Percentiles rank a stretch among this genome's conserved stretches.
Evolutionary conservation across 2,113 vertebrate genomes (phyloP).

Genomic region (Myocastor coypus): DNA sequence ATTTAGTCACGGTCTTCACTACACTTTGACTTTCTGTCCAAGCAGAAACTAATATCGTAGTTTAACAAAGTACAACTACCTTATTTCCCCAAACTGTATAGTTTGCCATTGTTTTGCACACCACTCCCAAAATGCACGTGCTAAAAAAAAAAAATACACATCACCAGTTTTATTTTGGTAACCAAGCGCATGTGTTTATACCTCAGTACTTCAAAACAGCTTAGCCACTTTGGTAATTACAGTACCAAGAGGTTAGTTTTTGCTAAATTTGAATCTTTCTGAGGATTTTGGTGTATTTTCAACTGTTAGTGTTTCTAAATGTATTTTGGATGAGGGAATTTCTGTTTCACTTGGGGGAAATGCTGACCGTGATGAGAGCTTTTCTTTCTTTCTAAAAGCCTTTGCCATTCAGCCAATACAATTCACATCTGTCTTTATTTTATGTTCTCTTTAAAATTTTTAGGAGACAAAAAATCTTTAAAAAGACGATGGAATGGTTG

Average conservation of each 20-base stretch:
- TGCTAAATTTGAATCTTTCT: slow-evolving; percentile 54
- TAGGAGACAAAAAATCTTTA: background rate
- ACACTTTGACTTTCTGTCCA: background rate
- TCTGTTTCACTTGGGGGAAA: slow-evolving; percentile 30
- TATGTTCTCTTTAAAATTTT: slow-evolving; percentile 54
- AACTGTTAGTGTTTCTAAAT: background rate
- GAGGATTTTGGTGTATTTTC: slow-evolving; percentile 48
- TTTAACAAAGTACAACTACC: slow-evolving; percentile 39
- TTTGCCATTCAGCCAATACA: background rate
- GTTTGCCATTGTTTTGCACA: background rate
- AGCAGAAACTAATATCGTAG: background rate
- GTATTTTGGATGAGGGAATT: slow-evolving; percentile 1
- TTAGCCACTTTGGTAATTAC: background rate
- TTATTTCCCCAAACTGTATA: background rate
- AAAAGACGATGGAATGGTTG: background rate
- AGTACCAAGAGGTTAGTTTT: background rate
- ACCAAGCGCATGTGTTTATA: slow-evolving; percentile 3
- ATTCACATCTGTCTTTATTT: slow-evolving; percentile 1
- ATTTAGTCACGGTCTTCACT: background rate
- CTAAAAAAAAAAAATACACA: background rate
- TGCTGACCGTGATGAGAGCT: background rate
- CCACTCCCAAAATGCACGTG: background rate
- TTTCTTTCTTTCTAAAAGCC: slow-evolving; percentile 33
- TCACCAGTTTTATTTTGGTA: slow-evolving; percentile 47
- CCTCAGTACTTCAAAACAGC: background rate